Evolutionary conservation across 2,888 invertebrate species (phyloP).

Genomic region (Drosophila monieri): DNA sequence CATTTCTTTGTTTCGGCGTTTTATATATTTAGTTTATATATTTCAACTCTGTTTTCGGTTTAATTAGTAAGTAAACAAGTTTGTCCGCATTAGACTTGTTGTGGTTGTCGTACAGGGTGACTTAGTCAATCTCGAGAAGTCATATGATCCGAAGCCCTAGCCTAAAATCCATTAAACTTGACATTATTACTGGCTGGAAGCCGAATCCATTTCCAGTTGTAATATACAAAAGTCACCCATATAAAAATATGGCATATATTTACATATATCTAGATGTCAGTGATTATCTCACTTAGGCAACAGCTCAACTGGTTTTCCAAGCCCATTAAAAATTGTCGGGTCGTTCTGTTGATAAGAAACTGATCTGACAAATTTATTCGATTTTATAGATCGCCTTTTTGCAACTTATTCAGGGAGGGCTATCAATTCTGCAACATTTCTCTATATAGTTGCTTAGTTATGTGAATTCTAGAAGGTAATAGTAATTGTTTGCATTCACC

Average conservation of each 20-base stretch:
- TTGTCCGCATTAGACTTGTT: slow-evolving; percentile 54
- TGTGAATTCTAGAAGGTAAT: slow-evolving; percentile 2
- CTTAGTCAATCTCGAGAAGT: background rate
- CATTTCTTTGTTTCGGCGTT: slow-evolving; percentile 40
- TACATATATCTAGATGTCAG: slow-evolving; percentile 1
- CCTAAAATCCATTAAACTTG: slow-evolving; percentile 16
- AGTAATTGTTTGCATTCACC: slow-evolving; percentile 8
- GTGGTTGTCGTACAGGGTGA: slow-evolving; percentile 58
- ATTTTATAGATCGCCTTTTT: slow-evolving; percentile 12
- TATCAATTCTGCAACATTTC: background rate
- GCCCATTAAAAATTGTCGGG: slow-evolving; percentile 15
- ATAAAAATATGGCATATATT: background rate
- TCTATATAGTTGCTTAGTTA: slow-evolving; percentile 6
- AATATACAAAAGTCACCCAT: background rate
- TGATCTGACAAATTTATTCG: slow-evolving; percentile 11
- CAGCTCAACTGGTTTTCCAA: slow-evolving; percentile 52
- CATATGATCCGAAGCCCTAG: slow-evolving; percentile 6
- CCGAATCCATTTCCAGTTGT: slow-evolving; percentile 10
- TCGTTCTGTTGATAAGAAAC: slow-evolving; percentile 12
- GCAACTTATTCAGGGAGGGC: background rate
- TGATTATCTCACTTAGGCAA: slow-evolving; percentile 32
- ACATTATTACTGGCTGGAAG: slow-evolving; percentile 13
- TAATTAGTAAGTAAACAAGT: slow-evolving; percentile 57
- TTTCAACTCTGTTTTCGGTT: slow-evolving; percentile 31
- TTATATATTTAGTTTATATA: slow-evolving; percentile 33